Percentiles rank a stretch among this genome's conserved stretches.
phyloP scores from a whole-genome alignment of 2,888 invertebrate genomes.

The Rhabditoides inermis region DNA sequence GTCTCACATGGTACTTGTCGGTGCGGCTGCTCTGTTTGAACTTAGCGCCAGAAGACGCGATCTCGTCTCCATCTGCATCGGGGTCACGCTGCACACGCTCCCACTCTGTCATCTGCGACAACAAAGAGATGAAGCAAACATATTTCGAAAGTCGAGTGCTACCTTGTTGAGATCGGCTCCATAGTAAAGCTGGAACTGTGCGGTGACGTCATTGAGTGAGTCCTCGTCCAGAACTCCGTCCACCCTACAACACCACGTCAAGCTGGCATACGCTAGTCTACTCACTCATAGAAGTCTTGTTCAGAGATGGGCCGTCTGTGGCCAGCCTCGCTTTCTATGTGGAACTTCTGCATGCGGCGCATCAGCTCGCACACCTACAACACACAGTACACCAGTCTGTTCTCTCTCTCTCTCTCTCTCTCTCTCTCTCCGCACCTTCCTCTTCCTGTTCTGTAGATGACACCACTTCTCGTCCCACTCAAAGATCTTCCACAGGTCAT shows the following conservation, averaged over 20 bases:
- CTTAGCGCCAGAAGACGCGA: not conserved
- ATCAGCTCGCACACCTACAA: constrained; percentile 69
- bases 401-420: not conserved
- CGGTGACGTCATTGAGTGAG: constrained; percentile 82
- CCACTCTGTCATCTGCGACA: constrained; percentile 52
- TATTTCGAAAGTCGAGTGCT: no score
- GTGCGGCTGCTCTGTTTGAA: constrained; percentile 77
- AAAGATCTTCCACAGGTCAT: constrained; percentile 96
- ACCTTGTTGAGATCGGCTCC: constrained; percentile 61
- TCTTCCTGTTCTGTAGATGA: constrained; percentile 20
- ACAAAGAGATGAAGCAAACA: no score
- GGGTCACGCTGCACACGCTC: constrained; percentile 13
- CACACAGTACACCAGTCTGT: not conserved
- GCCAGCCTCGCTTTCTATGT: constrained; percentile 59
- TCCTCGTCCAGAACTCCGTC: constrained; percentile 74
- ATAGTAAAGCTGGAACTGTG: constrained; percentile 80
- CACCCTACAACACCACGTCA: constrained; percentile 55
- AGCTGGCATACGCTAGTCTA: not conserved
- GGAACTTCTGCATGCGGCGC: constrained; percentile 83
- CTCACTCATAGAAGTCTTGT: constrained; percentile 26
- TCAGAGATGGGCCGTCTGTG: constrained; percentile 18
- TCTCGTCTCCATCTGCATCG: not conserved
- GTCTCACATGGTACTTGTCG: constrained; percentile 65
- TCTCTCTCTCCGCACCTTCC: constrained; percentile 8
- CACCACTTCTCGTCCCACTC: constrained; percentile 78